Evolutionary conservation across 2,888 invertebrate species (phyloP), one percentile per base, ranked within the genome.

Genomic region (Sesamia inferens): DNA sequence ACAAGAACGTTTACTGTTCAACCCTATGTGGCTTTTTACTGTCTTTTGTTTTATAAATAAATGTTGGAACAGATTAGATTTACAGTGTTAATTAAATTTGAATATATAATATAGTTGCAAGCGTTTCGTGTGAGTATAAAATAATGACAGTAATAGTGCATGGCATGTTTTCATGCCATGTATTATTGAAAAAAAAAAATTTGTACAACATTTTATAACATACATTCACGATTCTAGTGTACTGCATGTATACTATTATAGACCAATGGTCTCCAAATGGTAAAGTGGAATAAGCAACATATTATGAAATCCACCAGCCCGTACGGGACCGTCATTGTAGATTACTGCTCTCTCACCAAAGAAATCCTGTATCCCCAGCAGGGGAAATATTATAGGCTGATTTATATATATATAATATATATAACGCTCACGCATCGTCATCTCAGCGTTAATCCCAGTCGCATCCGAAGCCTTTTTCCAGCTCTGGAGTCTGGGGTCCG

Each of bases 1-100:
- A 64, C 74, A 86, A 84, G 84, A 85, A 78, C 67, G 73, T 81
- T 85, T 75, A 71, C 68, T 64, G 74, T 61, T 73, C 73, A 85
- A 86, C 86, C 82, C 83, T 76, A 70, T 78, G 76, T 55, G 68
- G 69, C 57, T 72, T 83, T 82, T 77, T 78, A 74, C 63, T 73
- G 68, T 77, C 74, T 85, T 79, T 76, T 79, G 77, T 81, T 81
- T 77, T 51, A 64, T 63, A 77, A 82, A 83, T 76, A 76, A 82
- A 81, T 78, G 78, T 74, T 61, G 48, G 48, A 10, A 71, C 54
- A 68, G 77, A 79, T 76, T 71, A 70, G 83, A 83, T 79, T 71
- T 51, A 65, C 24, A 79, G 44, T 58, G 73, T 76, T 66, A 66
- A 68, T 72, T 70, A 66, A 76, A 71, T 81, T 31, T 71, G 59